Base-by-base conservation (phyloP, 2,113 vertebrate genomes). In the Callopanchax toddi region DNA sequence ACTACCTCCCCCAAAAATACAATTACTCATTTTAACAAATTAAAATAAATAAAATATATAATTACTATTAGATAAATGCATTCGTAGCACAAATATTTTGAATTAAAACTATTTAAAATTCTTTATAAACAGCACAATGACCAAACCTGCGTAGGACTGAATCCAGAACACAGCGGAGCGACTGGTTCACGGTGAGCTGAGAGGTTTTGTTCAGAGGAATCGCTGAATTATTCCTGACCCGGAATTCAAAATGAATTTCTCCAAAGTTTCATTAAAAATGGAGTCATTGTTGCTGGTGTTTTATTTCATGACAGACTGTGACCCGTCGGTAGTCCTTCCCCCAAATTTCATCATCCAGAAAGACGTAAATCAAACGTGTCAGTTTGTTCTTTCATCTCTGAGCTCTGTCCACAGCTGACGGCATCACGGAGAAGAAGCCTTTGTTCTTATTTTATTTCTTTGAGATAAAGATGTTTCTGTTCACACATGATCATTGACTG, bases 181-280 rank as follows among this genome's bases (percentile, higher is more conserved):
- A n/a, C 36, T 11, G 11, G 36, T 7, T 37, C 6, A 3, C 9
- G 15, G 2, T 16, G 37, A 15, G 37, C 17, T 17, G 15, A 25
- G 3, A 23, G 16, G 8, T 16, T 2, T 7, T 15, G 18, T 11
- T 1, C 11, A 3, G n/a, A 1, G 29, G 13, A 13, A 42, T 26
- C 46, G 12, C 37, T 55, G 11, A 12, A 17, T 44, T 1, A 5
- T 11, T 2, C n/a, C 2, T 36, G 17, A 5, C n/a, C 2, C 20
- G 21, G 40, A 46, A 21, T 29, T 46, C 0, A 36, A 58, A 64
- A 61, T 46, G 17, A 20, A 29, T 73, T 13, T 6, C 40, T 46
- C 16, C 5, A 34, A 37, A 25, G 13, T 43, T 57, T 55, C 25
- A 48, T 48, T 46, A 61, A 54, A 58, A 79, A 79, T 65, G 40